Base-by-base conservation (phyloP, 1,140 invertebrate species). In the Aphelinus certus region DNA sequence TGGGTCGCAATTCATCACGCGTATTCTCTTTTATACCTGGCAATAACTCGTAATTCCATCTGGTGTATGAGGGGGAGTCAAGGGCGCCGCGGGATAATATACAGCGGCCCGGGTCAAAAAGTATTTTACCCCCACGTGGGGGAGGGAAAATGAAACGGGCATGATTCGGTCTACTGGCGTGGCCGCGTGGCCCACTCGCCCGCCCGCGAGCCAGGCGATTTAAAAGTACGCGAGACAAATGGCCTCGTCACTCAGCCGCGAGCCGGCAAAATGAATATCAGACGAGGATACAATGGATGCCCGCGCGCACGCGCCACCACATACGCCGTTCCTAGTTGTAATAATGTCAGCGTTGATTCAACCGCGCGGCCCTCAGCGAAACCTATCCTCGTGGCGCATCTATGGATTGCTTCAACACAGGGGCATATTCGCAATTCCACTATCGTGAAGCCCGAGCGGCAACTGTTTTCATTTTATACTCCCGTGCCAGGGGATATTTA, bases 11-110 rank as follows among this genome's bases (percentile, higher is more conserved):
- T 56, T 67, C 45, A 56, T 67, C 65, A 46, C 6, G n/a, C 49
- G 46, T 7, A 57, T 68, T 68, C 10, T 57, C 10, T 68, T 68
- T 57, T 48, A 66, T 43, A n/a, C 4, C 2, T 2, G 26, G 66
- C 66, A 68, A 68, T 68, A 68, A 68, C 49, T 68, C 66, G 5
- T 26, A 46, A 48, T 46, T 68, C 56, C 26, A 58, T 4, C 9
- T 53, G 57, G 57, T 67, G 57, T 56, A 67, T 56, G 51, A 10
- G 42, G 53, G 6, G 10, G 4, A 62, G 26, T 55, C n/a, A 26
- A 26, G 46, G 62, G 1, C 62, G 62, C 4, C 45, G 46, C 3
- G 46, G 51, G 63, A 53, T 26, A 26, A 26, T 26, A 26, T 26
- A 26, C 26, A 26, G 26, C 26, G 26, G 26, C 26, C 26, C 26